phyloP scores from a whole-genome alignment of 1,140 invertebrate genomes.

The Ptiloglossa arizonensis region DNA sequence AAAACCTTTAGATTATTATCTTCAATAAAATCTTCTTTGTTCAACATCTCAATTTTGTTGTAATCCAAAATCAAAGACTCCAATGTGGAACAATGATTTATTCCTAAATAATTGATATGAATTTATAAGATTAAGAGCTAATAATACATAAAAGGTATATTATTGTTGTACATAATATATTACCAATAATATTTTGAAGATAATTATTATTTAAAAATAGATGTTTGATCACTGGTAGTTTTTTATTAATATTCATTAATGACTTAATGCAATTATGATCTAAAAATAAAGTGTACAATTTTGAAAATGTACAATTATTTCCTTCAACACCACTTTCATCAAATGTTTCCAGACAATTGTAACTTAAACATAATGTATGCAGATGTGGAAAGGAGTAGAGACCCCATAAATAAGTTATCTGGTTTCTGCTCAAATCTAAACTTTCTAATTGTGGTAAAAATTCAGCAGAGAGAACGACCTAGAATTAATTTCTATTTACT shows the following conservation, averaged over 20 bases:
- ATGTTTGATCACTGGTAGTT: constrained; percentile 52
- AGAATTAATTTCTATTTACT: background rate
- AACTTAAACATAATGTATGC: constrained; percentile 60
- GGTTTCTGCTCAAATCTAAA: constrained; percentile 65
- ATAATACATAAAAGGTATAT: background rate
- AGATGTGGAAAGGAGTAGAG: constrained; percentile 52
- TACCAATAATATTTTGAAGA: constrained; percentile 51
- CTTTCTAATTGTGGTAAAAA: constrained; percentile 60
- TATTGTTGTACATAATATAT: constrained; percentile 1
- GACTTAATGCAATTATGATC: constrained; percentile 63
- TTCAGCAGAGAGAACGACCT: constrained; percentile 53
- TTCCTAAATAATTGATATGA: constrained; percentile 40
- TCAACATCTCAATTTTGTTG: constrained; percentile 56
- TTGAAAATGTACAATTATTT: constrained; percentile 30
- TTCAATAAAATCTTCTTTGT: constrained; percentile 40
- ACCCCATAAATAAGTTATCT: constrained; percentile 54
- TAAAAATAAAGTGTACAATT: constrained; percentile 56
- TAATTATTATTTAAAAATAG: constrained; percentile 62
- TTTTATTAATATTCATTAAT: constrained; percentile 35
- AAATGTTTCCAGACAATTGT: constrained; percentile 57
- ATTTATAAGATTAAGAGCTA: background rate
- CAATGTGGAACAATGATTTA: constrained; percentile 45
- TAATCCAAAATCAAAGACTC: constrained; percentile 58
- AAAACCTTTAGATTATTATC: constrained; percentile 48
- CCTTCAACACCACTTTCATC: constrained; percentile 5